phyloP scores from a whole-genome alignment of 2,888 invertebrate species.

The Nomada fucata region DNA sequence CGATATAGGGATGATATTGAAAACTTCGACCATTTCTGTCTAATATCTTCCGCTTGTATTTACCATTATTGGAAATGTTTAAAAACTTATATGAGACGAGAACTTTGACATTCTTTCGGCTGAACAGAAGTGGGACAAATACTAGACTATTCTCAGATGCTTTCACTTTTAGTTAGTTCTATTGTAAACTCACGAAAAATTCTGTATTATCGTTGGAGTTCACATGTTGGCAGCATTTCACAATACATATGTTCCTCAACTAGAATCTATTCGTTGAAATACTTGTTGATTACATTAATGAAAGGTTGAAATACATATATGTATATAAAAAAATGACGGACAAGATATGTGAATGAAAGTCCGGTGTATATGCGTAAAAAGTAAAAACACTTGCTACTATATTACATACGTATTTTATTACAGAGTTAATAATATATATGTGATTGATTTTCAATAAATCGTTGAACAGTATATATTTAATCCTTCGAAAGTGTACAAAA shows the following conservation, averaged over 20 bases:
- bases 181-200: constrained; percentile 5
- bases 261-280: constrained; percentile 3
- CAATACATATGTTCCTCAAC: constrained; percentile 6
- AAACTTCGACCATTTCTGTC: constrained; percentile 1
- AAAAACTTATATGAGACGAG: not conserved
- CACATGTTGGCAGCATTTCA: constrained; percentile 27
- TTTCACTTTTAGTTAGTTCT: constrained; percentile 31
- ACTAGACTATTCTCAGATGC: constrained; percentile 4
- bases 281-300: not conserved
- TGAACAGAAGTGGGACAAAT: constrained; percentile 17
- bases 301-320: not conserved
- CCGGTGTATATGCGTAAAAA: constrained; percentile 7
- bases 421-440: no score
- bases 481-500: not conserved
- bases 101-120: constrained; percentile 24
- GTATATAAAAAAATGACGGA: constrained; percentile 10
- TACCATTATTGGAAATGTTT: not conserved
- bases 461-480: not conserved
- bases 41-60: not conserved
- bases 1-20: not conserved
- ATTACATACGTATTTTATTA: not conserved
- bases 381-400: constrained; percentile 3
- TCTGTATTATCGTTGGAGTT: not conserved
- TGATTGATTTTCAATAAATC: not conserved
- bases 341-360: constrained; percentile 2